A percentile compares a stretch with the other conserved stretches of the same genome.
Evolutionary conservation across 2,888 invertebrate species (phyloP).

Genomic region (Cistogaster globosa): DNA sequence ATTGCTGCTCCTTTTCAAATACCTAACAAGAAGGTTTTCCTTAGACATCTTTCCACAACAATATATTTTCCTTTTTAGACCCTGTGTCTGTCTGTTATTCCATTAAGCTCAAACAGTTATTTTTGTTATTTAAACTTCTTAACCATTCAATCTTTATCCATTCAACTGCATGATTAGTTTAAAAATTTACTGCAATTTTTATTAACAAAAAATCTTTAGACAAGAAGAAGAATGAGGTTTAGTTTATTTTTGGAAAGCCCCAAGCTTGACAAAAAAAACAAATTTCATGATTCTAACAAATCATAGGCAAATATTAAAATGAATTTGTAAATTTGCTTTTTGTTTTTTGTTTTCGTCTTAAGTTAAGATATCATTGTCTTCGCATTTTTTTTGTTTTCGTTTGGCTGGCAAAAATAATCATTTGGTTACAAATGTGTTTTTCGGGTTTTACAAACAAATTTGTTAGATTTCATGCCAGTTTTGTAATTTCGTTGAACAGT

Average conservation of each 20-base stretch:
- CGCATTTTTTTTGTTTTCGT: constrained; percentile 21
- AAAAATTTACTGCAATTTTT: constrained; percentile 55
- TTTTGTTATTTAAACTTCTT: background rate
- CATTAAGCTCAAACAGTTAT: too few species aligned
- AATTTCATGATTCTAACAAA: constrained; percentile 65
- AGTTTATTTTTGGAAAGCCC: background rate
- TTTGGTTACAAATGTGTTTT: constrained; percentile 34
- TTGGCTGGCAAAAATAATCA: constrained; percentile 1
- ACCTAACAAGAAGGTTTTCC: too few species aligned
- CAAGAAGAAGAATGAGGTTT: background rate
- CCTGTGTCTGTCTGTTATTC: too few species aligned
- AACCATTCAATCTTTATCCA: background rate
- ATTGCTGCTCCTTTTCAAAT: too few species aligned
- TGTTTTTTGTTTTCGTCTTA: constrained; percentile 8
- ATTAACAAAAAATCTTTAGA: background rate
- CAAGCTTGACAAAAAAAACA: background rate
- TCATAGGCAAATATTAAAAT: constrained; percentile 56
- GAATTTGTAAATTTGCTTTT: background rate
- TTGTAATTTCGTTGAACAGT: constrained; percentile 57
- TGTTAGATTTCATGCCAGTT: constrained; percentile 11
- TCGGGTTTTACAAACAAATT: constrained; percentile 7
- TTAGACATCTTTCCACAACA: too few species aligned
- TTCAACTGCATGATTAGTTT: constrained; percentile 49
- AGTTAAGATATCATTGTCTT: constrained; percentile 60
- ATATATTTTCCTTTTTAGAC: too few species aligned